Base-by-base conservation (phyloP, 92 coral and sea anemone genomes). In the Heliopora coerulea region DNA sequence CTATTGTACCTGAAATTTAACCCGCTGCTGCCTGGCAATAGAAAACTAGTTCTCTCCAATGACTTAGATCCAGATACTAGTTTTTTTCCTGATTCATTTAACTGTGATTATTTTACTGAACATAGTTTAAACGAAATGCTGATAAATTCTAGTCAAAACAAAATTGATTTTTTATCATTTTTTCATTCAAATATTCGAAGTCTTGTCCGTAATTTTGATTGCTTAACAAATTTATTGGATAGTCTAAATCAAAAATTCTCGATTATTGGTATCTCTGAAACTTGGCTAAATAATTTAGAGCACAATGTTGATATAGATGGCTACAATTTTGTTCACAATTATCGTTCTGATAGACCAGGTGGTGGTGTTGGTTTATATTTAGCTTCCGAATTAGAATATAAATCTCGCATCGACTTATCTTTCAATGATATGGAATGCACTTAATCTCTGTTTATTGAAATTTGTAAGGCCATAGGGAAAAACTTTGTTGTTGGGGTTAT, bases 361-460 rank as follows among this genome's bases (percentile, higher is more conserved):
- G 83, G 83, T 54, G 83, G 83, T 69, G 83, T 79, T 30, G 80
- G 80, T 56, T 35, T 79, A 24, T 79, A 79, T 66, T 19, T 79
- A 30, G 34, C 15, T 15, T 42, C 72, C 35, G 59, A 26, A 33
- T 57, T 79, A 31, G 83, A 79, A 63, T 79, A 69, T 79, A 69
- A 68, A 68, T 63, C 59, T 54, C 59, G 70, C 41, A 65, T 78
- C 35, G 79, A 68, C 72, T 69, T 79, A 41, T 35, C 56, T 50
- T 79, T 79, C 56, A 24, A 29, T 33, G 56, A 69, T 59, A 69
- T 49, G 49, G 63, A 29, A 34, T 68, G 69, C 41, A 70, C 79
- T 56, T 80, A 79, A 57, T 79, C 79, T 33, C 79, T 79, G 41
- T 79, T 69, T 70, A 67, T 42, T 50, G 70, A 25, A 69, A 65